Percentiles rank a stretch among this genome's conserved stretches.
phyloP scores from a whole-genome alignment of 2,797 vertebrate genomes.

The Crypturellus tataupa region DNA sequence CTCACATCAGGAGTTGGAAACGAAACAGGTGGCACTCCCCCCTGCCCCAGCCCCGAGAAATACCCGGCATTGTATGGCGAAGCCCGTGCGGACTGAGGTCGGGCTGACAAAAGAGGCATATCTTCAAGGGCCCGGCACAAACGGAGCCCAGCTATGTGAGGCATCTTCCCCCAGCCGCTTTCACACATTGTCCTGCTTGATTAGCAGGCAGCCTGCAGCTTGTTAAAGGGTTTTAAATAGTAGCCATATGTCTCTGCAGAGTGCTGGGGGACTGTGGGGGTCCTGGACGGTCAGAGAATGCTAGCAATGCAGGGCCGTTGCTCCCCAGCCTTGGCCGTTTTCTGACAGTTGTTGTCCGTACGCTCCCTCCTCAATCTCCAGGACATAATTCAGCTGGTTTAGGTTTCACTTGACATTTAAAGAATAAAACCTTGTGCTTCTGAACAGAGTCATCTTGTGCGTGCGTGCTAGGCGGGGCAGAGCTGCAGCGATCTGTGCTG shows the following conservation, averaged over 20 bases:
- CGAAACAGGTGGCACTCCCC: conserved; percentile 59
- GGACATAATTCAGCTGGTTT: conserved; percentile 61
- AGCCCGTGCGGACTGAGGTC: background rate
- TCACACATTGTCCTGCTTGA: conserved; percentile 52
- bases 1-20: conserved; percentile 4
- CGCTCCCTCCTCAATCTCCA: conserved; percentile 28
- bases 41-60: background rate
- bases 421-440: conserved; percentile 54
- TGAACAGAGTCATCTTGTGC: background rate
- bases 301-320: conserved; percentile 71
- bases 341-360: conserved; percentile 73
- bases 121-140: conserved; percentile 18
- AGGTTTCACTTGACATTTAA: conserved; percentile 73
- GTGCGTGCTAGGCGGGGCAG: background rate
- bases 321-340: conserved; percentile 35
- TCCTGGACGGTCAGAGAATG: conserved; percentile 73
- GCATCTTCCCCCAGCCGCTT: conserved; percentile 64
- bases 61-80: background rate
- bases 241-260: conserved; percentile 70
- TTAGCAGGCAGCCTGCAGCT: conserved; percentile 72
- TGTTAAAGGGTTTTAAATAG: conserved; percentile 81
- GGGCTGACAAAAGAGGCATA: conserved; percentile 41
- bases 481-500: background rate
- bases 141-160: conserved; percentile 54
- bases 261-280: conserved; percentile 38